These are phyloP conservation scores for Cisticola juncidis DNA, from an alignment of 2,113 vertebrate genomes.

Conservation along the genomic window DNA sequence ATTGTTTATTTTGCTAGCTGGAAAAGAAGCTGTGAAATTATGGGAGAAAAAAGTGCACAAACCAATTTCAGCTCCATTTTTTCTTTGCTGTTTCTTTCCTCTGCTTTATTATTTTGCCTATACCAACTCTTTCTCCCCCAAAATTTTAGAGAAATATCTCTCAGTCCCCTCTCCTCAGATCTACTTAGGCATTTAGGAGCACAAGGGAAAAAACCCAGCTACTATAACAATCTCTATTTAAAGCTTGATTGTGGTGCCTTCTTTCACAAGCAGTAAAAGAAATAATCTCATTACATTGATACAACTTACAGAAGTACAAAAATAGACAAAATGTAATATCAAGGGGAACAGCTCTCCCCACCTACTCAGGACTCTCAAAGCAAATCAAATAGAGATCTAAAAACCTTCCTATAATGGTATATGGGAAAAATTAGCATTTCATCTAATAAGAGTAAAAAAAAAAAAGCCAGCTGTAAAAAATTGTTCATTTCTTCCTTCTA, in stretches of 20 bases:
- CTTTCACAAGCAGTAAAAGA: background rate
- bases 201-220: background rate
- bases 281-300: background rate
- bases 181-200: background rate
- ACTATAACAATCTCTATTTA: background rate
- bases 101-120: background rate
- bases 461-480: background rate
- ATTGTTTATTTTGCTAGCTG: constrained; percentile 50
- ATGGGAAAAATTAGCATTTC: background rate
- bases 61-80: background rate
- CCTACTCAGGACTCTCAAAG: background rate
- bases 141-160: background rate
- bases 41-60: background rate
- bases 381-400: background rate
- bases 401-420: background rate
- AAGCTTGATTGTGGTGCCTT: background rate
- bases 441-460: background rate
- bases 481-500: background rate
- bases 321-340: background rate
- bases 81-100: background rate
- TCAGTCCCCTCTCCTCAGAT: background rate
- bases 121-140: background rate
- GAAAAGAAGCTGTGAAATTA: background rate
- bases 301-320: background rate
- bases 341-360: background rate